These are phyloP conservation scores for Caenorhabditis wallacei DNA, from an alignment of 2,888 invertebrate species.

Conservation along the genomic window DNA sequence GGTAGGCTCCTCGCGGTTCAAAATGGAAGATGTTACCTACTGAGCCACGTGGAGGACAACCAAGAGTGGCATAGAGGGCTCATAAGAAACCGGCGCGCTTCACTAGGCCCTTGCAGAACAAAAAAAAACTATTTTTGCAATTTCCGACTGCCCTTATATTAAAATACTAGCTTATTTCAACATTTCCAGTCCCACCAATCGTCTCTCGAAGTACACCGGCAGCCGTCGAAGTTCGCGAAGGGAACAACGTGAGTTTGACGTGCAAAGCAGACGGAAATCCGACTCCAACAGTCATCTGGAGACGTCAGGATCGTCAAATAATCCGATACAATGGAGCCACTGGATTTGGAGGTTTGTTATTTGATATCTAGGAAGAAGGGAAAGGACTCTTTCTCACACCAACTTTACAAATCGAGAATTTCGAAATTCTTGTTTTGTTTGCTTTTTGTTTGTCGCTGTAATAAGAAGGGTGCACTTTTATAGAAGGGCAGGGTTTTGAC, in stretches of 20 bases:
- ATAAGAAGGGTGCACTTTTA: background rate
- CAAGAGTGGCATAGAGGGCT: no score
- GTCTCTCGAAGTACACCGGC: slow-evolving; percentile 93
- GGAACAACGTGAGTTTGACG: slow-evolving; percentile 82
- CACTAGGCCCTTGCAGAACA: no score
- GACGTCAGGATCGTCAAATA: slow-evolving; percentile 81
- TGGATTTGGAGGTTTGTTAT: slow-evolving; percentile 81
- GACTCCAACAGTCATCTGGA: slow-evolving; percentile 81
- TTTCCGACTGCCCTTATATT: no score
- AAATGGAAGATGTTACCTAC: no score
- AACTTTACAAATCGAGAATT: slow-evolving; percentile 43
- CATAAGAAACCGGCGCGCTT: no score
- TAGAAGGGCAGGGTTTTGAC: background rate
- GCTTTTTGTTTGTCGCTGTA: background rate
- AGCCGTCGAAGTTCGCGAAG: slow-evolving; percentile 89
- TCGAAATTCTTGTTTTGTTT: slow-evolving; percentile 3
- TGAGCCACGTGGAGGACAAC: no score
- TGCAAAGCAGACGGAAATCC: slow-evolving; percentile 83
- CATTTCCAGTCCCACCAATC: slow-evolving; percentile 93
- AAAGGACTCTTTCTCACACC: slow-evolving; percentile 10
- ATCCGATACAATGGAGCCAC: slow-evolving; percentile 82
- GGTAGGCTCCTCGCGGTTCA: no score
- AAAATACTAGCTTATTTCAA: no score
- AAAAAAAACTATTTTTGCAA: background rate
- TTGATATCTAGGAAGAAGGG: slow-evolving; percentile 14